phyloP scores from a whole-genome alignment of 1,140 invertebrate species.

The Neodiprion fabricii region DNA sequence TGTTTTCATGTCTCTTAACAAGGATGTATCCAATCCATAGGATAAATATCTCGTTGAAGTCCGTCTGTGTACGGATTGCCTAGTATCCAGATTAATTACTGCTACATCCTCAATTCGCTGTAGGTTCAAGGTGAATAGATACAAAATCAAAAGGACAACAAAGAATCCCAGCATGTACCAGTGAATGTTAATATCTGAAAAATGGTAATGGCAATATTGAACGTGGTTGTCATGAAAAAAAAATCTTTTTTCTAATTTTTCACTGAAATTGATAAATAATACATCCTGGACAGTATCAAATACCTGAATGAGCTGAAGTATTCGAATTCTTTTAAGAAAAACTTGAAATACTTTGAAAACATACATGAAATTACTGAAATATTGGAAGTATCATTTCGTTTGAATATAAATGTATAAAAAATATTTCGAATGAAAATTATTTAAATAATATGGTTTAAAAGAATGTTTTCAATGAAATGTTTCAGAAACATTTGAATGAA shows the following conservation, averaged over 20 bases:
- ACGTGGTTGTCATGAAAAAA: too few relatives aligned
- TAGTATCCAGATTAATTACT: slow-evolving; percentile 16
- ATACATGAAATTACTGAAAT: too few relatives aligned
- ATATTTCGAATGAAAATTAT: too few relatives aligned
- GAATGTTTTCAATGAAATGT: too few relatives aligned
- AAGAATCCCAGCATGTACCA: slow-evolving; percentile 13
- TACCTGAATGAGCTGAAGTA: neutral
- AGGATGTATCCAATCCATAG: slow-evolving; percentile 53
- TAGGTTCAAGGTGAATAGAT: slow-evolving; percentile 3
- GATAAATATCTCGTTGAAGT: slow-evolving; percentile 55
- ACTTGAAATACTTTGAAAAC: too few relatives aligned
- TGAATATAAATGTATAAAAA: too few relatives aligned
- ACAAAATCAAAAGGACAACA: slow-evolving; percentile 14
- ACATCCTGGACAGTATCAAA: too few relatives aligned
- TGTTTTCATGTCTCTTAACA: slow-evolving; percentile 42
- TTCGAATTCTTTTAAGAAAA: neutral
- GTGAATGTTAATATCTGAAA: slow-evolving; percentile 22
- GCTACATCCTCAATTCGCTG: slow-evolving; percentile 12
- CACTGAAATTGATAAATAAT: too few relatives aligned
- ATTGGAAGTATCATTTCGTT: too few relatives aligned
- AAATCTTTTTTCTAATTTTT: too few relatives aligned
- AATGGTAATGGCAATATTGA: neutral
- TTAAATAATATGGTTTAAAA: too few relatives aligned
- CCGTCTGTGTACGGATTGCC: slow-evolving; percentile 23
- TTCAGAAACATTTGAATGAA: too few relatives aligned